These are phyloP conservation scores for cat (Felis catus) DNA, from an alignment of 2,113 vertebrate species.

Conservation along the genomic window F.catus_Fca126_mat1.0 CM031419.1:67900501-67901000, in stretches of 20 bases:
- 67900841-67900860: conserved; percentile 47
- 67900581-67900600: not conserved
- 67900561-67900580: not conserved
- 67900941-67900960: conserved; percentile 20
- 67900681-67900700: not conserved
- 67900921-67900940: conserved; percentile 37
- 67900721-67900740: conserved; percentile 5
- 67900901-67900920: conserved; percentile 39
- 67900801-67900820: conserved; percentile 22
- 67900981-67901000: conserved; percentile 34
- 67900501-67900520: not conserved
- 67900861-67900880: not conserved
- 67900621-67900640: not conserved
- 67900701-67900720: conserved; percentile 9
- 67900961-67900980: not conserved
- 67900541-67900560: not conserved
- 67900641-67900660: conserved; percentile 25
- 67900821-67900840: not conserved
- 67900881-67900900: not conserved
- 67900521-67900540: not conserved
- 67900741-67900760: not conserved
- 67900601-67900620: not conserved
- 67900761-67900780: not conserved
- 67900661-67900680: not conserved
- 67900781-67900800: not conserved